Evolutionary conservation across 2,888 invertebrate genomes (phyloP), one percentile per base, ranked within the genome.

Genomic region (Orchesella flavescens): DNA sequence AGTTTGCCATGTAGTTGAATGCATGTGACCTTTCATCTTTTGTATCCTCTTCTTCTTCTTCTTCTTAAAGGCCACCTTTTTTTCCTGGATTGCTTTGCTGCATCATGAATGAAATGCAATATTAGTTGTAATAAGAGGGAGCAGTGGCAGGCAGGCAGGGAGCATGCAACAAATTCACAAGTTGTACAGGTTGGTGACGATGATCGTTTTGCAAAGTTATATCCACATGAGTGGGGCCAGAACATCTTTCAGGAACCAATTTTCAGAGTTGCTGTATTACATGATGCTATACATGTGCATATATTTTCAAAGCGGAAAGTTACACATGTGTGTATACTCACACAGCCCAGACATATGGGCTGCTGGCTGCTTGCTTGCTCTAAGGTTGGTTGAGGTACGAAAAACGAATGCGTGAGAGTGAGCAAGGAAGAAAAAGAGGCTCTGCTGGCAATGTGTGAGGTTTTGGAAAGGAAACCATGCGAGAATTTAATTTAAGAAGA

Each of bases 391-490:
- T 34, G 34, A 17, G 13, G 65, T 61, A 13, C 12, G 65, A 59
- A n/a, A 63, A n/a, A 65, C 23, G 61, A 53, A 53, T 44, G 73
- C 49, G 73, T 66, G 66, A 66, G 72, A 55, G 34, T 15, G 15
- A 66, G 57, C 23, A 21, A 44, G 23, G 21, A 46, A 74, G 61
- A 66, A 61, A 74, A 43, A 63, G 72, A 65, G 49, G 44, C 24
- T 53, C 73, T 66, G 73, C 73, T 74, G 59, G 80, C 80, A 80
- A 80, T 74, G 80, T 80, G 80, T 80, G 80, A 80, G 80, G 80
- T 80, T 80, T 80, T 74, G 80, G 80, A 68, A 80, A 80, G 80
- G 80, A 80, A 84, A 84, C 84, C 84, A 84, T 84, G 84, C 84
- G 80, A 84, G 80, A 84, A 84, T 84, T 84, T 84, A 80, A 84